Evolutionary conservation across 2,113 vertebrate species (phyloP), one percentile per base, ranked within the genome.

Genomic region (Psettodes erumei): DNA sequence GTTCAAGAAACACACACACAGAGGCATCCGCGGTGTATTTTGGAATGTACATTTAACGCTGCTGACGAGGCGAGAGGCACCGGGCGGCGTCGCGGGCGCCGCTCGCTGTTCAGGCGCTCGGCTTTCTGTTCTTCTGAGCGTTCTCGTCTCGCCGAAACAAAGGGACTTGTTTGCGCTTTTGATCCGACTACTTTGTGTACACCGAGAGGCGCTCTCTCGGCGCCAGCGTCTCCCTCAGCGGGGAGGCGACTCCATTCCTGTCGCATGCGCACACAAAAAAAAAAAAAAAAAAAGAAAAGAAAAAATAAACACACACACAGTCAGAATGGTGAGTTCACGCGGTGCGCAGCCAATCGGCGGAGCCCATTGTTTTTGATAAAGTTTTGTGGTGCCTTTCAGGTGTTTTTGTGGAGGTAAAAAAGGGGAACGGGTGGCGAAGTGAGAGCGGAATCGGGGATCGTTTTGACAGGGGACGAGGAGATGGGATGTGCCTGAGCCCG

Each of bases 111-210:
- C 21, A 5, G 73, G 75, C 38, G 35, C 68, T 61, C 38, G n/a
- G 40, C 40, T 77, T 69, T 79, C 42, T 51, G 69, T 62, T 69
- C 61, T n/a, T 53, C 27, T 50, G 62, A 77, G 55, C 53, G 27
- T 53, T 38, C 53, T 72, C 75, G 28, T 80, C 69, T 71, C 40
- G 27, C 33, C 56, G 58, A 76, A 65, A 78, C 74, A 83, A 83
- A 81, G 83, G 64, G 2, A 45, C 56, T 71, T 55, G 15, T 68
- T 62, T 51, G 30, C 35, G 66, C 38, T 62, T 81, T 81, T 83
- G 77, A 83, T 69, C 67, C 33, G 15, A n/a, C 32, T 64, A 37
- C 68, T 73, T 79, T 71, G 75, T 71, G 69, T 53, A 25, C 70
- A 51, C 28, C 25, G 3, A 66, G 68, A 38, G 12, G n/a, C 30